A percentile compares a stretch with the other conserved stretches of the same genome.
Conservation (phyloP, 2,888 invertebrate genomes). For the Marronus borbonicus region DNA sequence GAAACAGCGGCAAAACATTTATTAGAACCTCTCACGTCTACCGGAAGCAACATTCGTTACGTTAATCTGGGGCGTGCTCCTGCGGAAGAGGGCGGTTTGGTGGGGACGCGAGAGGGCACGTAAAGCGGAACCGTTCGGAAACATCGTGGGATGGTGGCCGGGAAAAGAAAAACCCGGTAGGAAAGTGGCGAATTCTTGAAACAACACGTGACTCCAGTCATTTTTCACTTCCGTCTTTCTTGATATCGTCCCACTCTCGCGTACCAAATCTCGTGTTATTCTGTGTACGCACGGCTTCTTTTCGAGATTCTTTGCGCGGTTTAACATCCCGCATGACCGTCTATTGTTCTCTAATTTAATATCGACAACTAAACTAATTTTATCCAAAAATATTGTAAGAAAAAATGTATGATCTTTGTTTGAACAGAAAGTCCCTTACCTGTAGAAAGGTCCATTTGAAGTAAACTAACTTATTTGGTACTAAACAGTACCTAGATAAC, state of each 20-base stretch:
- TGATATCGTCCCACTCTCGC: constrained; percentile 14
- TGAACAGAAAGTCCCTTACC: too few relatives aligned
- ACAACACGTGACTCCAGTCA: constrained; percentile 46
- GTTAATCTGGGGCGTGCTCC: constrained; percentile 47
- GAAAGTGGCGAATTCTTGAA: constrained; percentile 45
- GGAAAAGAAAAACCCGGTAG: constrained; percentile 17
- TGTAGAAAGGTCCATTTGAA: too few relatives aligned
- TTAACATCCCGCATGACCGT: constrained; percentile 17
- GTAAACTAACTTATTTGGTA: too few relatives aligned
- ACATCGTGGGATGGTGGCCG: not conserved
- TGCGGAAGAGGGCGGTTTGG: constrained; percentile 31
- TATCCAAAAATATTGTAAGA: not conserved
- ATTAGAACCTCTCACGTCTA: constrained; percentile 48
- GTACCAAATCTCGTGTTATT: constrained; percentile 6
- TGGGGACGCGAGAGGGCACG: not conserved
- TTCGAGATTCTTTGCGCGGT: constrained; percentile 14
- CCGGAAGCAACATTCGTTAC: constrained; percentile 48
- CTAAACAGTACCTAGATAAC: too few relatives aligned
- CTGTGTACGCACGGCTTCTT: not conserved
- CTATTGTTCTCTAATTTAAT: constrained; percentile 36
- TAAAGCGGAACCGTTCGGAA: constrained; percentile 4
- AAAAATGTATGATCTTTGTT: too few relatives aligned
- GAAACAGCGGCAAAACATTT: constrained; percentile 48
- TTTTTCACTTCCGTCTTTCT: constrained; percentile 39
- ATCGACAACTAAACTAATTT: constrained; percentile 4